Percentiles rank a stretch among this genome's conserved stretches.
phyloP scores from a whole-genome alignment of 1,140 invertebrate genomes.

The Micrasema longulum region DNA sequence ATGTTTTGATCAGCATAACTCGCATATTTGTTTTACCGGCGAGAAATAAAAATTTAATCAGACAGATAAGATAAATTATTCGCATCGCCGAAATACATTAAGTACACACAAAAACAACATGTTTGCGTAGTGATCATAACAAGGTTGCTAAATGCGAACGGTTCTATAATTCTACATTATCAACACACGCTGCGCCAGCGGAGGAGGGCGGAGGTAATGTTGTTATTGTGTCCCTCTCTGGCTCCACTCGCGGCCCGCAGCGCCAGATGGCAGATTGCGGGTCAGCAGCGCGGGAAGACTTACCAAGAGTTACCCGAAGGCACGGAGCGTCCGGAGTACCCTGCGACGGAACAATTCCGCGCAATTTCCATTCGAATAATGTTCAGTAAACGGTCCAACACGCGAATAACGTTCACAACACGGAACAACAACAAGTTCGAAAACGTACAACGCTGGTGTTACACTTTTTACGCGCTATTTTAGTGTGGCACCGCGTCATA shows the following conservation, averaged over 20 bases:
- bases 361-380: slow-evolving; percentile 16
- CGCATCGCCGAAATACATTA: slow-evolving; percentile 4
- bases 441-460: slow-evolving; percentile 3
- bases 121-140: slow-evolving; percentile 2
- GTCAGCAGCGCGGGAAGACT: no score
- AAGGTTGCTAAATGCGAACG: no score
- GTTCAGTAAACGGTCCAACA: slow-evolving; percentile 15
- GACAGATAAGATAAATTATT: slow-evolving; percentile 16
- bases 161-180: no score
- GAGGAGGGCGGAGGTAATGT: no score
- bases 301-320: not conserved
- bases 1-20: slow-evolving; percentile 2
- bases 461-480: slow-evolving; percentile 35
- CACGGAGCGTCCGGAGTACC: not conserved
- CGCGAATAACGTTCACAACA: slow-evolving; percentile 14
- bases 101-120: slow-evolving; percentile 13
- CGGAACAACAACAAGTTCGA: slow-evolving; percentile 12
- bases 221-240: no score
- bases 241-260: no score
- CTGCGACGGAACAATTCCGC: not conserved
- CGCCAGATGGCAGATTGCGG: no score
- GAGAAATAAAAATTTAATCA: not conserved
- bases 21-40: not conserved
- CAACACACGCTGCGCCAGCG: no score
- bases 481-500: slow-evolving; percentile 26